Conservation (phyloP, 2,113 vertebrate genomes). For the Xyrauchen texanus region DNA sequence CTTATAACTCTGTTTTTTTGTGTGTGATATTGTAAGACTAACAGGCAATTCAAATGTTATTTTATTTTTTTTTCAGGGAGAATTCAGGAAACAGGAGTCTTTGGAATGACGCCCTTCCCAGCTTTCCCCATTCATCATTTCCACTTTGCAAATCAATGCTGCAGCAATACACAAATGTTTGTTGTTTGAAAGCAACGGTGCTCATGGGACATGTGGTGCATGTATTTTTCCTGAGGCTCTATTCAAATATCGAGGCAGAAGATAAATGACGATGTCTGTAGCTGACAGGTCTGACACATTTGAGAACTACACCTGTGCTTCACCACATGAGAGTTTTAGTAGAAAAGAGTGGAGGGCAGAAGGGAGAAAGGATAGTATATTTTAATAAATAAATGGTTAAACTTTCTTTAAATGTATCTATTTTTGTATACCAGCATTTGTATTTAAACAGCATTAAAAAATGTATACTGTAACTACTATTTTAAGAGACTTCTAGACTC, state of each 20-base stretch:
- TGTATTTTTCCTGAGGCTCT: neutral
- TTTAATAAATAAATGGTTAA: neutral
- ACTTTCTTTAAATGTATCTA: neutral
- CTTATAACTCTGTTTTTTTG: too few species aligned
- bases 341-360: neutral
- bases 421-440: neutral
- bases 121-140: neutral
- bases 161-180: constrained; percentile 40
- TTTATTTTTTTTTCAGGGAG: neutral
- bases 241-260: constrained; percentile 26
- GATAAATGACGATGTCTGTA: constrained; percentile 11
- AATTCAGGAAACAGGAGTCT: constrained; percentile 28
- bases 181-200: constrained; percentile 45
- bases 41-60: neutral
- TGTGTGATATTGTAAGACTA: neutral
- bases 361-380: neutral
- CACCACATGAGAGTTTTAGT: neutral
- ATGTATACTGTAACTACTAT: too few species aligned
- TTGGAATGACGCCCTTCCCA: constrained; percentile 49
- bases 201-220: constrained; percentile 22
- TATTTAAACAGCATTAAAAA: too few species aligned
- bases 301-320: constrained; percentile 27
- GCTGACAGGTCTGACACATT: constrained; percentile 29
- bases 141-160: constrained; percentile 26
- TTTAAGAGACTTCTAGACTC: too few species aligned